phyloP scores from a whole-genome alignment of 2,113 vertebrate species.

The Varanus salvator region DNA sequence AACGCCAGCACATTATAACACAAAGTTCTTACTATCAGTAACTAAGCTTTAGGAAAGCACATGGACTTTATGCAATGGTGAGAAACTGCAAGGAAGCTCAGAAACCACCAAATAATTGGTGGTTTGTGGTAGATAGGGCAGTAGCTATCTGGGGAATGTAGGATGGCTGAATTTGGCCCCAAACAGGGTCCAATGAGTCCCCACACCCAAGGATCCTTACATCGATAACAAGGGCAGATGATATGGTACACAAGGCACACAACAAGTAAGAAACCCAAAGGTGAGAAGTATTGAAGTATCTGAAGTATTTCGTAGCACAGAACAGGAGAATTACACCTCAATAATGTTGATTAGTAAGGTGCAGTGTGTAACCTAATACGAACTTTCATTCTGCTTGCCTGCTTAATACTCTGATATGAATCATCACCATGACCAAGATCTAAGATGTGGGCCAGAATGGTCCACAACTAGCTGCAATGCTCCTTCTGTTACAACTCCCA shows the following conservation, averaged over 20 bases:
- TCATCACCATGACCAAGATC: not conserved
- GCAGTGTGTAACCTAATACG: not conserved
- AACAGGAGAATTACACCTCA: not conserved
- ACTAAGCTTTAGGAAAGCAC: no score
- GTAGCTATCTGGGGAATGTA: no score
- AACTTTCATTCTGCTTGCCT: not conserved
- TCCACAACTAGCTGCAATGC: not conserved
- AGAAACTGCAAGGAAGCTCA: no score
- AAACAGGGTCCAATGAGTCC: no score
- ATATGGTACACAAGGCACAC: no score
- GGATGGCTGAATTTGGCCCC: no score
- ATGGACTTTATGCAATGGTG: no score
- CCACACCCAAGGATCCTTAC: no score
- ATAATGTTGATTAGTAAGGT: not conserved
- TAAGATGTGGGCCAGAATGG: not conserved
- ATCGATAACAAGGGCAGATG: not conserved
- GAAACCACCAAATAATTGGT: no score
- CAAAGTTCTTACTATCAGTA: no score
- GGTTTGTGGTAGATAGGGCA: no score
- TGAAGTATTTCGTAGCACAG: not conserved
- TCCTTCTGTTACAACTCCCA: not conserved
- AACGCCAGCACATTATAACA: no score
- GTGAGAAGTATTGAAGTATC: not conserved
- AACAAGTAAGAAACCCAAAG: not conserved
- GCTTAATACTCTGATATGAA: not conserved